Conservation (phyloP, 2,797 vertebrate species). For the Calcarius lapponicus region DNA sequence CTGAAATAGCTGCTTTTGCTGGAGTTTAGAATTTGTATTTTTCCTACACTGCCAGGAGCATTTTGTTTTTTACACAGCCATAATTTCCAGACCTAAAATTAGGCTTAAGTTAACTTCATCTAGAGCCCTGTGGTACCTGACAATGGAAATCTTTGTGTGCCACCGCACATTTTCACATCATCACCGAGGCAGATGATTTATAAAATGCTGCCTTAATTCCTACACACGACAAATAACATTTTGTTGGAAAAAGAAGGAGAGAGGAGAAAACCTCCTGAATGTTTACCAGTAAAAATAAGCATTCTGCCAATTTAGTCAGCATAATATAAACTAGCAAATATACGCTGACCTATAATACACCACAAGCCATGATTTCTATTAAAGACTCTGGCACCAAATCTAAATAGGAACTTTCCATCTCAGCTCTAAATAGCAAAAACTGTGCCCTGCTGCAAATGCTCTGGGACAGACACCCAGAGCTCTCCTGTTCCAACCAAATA, state of each 20-base stretch:
- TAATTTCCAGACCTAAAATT: slow-evolving; percentile 50
- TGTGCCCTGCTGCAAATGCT: background rate
- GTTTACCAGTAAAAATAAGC: slow-evolving; percentile 78
- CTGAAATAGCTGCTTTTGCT: background rate
- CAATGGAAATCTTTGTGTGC: slow-evolving; percentile 65
- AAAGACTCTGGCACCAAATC: slow-evolving; percentile 86
- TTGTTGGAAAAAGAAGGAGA: slow-evolving; percentile 50
- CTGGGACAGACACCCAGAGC: background rate
- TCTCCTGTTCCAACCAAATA: background rate
- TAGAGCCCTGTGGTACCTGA: slow-evolving; percentile 29
- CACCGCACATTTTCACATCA: slow-evolving; percentile 51
- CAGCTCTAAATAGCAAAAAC: slow-evolving; percentile 54
- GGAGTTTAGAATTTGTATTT: slow-evolving; percentile 40
- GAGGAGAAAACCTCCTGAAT: slow-evolving; percentile 62
- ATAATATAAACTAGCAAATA: slow-evolving; percentile 74
- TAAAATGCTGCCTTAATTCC: slow-evolving; percentile 53
- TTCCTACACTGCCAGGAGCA: slow-evolving; percentile 47
- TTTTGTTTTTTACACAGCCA: slow-evolving; percentile 35
- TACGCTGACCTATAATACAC: slow-evolving; percentile 68
- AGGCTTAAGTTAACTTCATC: slow-evolving; percentile 51
- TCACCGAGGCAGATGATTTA: slow-evolving; percentile 25
- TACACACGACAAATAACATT: slow-evolving; percentile 58
- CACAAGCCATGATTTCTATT: slow-evolving; percentile 78
- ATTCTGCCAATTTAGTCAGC: slow-evolving; percentile 71
- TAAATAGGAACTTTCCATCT: slow-evolving; percentile 93